Evolutionary conservation across 2,888 invertebrate genomes (phyloP), one percentile per base, ranked within the genome.

Genomic region (Erebia epiphron): DNA sequence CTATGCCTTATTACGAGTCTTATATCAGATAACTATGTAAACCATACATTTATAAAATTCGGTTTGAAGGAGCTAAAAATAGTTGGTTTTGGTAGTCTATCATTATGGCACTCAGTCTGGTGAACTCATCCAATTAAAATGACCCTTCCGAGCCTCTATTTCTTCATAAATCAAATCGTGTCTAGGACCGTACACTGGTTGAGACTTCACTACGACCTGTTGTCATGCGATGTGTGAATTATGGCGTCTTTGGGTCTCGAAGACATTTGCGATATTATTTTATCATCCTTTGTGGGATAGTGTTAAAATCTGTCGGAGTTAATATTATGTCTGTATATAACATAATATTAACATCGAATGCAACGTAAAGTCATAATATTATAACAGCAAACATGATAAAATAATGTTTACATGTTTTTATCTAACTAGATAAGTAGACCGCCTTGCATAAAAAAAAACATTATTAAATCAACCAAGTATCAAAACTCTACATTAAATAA

Each of bases 171-270:
- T 64, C 26, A 50, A 21, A 63, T 50, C 50, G 26, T 26, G 52
- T 21, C 52, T n/a, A 50, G 35, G 63, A n/a, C 4, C 10, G 50
- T 50, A 54, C 11, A 54, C 16, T 64, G 64, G 35, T 64, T 64
- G 62, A 64, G 14, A 54, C 54, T 52, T 41, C 57, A 66, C 76
- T 86, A 88, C 86, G 80, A 83, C 79, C 72, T 62, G 80, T 83
- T 83, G 84, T 82, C 91, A 91, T 88, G 91, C 91, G 79, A 91
- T 86, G 78, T 74, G 83, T 85, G 88, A 89, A 91, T 91, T 91
- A 91, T 86, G 86, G 85, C 75, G 80, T 80, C 78, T 81, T 80
- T 79, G 78, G 81, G 82, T 79, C 84, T 81, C 80, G 80, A 79
- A 83, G 84, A 84, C 82, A 80, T 84, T 77, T 68, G 77, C 75